These are phyloP conservation scores for Gila robusta DNA, from an alignment of 2,797 vertebrate species.

Conservation along the genomic window DNA sequence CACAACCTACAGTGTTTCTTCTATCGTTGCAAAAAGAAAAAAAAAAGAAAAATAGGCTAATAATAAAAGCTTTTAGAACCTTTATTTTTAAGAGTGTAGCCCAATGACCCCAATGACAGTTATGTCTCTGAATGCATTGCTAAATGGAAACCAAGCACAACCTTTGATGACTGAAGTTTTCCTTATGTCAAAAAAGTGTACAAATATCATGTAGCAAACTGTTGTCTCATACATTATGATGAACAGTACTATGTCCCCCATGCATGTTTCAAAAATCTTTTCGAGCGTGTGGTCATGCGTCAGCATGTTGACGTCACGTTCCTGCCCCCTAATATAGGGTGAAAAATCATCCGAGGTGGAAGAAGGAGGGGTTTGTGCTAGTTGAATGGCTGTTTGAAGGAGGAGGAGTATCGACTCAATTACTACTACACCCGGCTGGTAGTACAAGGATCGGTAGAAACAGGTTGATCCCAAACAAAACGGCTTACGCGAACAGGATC, in stretches of 20 bases:
- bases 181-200: background rate
- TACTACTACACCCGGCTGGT: conserved; percentile 15
- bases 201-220: background rate
- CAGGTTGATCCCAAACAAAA: conserved; percentile 1
- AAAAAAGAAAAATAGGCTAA: too few species aligned
- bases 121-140: background rate
- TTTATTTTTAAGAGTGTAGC: background rate
- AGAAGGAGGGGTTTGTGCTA: background rate
- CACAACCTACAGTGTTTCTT: background rate
- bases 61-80: background rate
- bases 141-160: background rate
- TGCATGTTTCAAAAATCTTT: background rate
- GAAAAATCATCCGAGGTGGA: conserved; percentile 20
- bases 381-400: conserved; percentile 31
- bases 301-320: background rate
- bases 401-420: background rate
- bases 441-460: background rate
- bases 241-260: background rate
- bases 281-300: background rate
- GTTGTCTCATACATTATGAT: background rate
- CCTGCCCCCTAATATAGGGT: background rate
- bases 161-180: background rate
- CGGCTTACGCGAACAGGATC: background rate
- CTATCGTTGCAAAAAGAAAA: too few species aligned
- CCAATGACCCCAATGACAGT: background rate